Evolutionary conservation across 2,797 vertebrate genomes (phyloP).

Genomic region (Psittacula echo): DNA sequence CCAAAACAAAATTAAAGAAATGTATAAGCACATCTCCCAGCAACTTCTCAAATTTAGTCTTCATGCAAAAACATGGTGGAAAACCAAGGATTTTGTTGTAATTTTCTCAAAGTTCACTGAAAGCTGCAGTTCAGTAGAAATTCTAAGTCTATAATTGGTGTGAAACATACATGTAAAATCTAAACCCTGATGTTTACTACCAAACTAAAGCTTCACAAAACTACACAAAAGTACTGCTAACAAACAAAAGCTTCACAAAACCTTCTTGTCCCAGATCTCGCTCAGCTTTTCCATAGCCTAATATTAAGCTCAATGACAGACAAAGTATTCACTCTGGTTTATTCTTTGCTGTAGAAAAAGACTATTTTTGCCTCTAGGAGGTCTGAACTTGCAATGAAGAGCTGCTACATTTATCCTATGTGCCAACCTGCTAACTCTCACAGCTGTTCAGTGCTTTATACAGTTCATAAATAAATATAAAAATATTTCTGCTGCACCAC

Average conservation of each 20-base stretch:
- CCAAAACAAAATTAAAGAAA: neutral
- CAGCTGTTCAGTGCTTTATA: neutral
- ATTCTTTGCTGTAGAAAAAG: neutral
- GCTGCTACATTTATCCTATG: neutral
- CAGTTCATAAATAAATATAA: neutral
- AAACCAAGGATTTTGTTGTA: neutral
- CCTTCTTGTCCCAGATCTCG: neutral
- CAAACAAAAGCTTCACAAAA: neutral
- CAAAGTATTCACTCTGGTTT: neutral
- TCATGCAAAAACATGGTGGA: neutral
- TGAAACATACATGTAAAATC: neutral
- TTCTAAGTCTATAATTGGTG: neutral
- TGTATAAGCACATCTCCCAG: neutral
- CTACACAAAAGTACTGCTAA: neutral
- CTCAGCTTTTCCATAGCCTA: neutral
- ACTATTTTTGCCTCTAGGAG: neutral
- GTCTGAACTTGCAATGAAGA: neutral
- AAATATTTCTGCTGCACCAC: neutral
- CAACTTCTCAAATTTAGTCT: neutral
- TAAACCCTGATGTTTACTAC: neutral
- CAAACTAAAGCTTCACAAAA: neutral
- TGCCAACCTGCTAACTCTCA: neutral
- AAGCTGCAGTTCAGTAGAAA: neutral
- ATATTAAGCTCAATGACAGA: neutral
- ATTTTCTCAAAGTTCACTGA: neutral